Evolutionary conservation across 1,140 invertebrate species (phyloP).

Genomic region (Battus philenor): DNA sequence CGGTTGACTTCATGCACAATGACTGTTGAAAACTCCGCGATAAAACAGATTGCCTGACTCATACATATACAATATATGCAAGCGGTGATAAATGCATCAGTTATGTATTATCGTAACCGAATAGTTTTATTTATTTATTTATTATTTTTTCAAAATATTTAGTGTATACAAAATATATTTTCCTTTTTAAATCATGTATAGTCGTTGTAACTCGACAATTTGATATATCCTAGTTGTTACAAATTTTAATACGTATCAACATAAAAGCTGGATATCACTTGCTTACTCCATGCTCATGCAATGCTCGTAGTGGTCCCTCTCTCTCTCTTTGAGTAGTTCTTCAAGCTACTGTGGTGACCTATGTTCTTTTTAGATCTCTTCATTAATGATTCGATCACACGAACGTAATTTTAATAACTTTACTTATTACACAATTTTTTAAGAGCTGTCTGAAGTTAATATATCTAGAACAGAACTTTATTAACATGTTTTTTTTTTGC

Average conservation of each 20-base stretch:
- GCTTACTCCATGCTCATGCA: background rate
- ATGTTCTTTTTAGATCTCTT: too few species aligned
- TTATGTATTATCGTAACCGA: background rate
- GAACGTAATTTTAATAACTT: too few species aligned
- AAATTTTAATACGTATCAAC: slow-evolving; percentile 20
- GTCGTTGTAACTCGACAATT: background rate
- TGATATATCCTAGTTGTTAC: background rate
- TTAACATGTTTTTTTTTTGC: too few species aligned
- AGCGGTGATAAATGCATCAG: slow-evolving; percentile 2
- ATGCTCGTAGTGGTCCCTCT: too few species aligned
- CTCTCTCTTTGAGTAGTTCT: too few species aligned
- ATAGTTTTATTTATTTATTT: too few species aligned
- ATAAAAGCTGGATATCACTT: slow-evolving; percentile 8
- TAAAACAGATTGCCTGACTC: slow-evolving; percentile 33
- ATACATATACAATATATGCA: slow-evolving; percentile 36
- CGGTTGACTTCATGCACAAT: slow-evolving; percentile 37
- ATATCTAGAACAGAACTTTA: too few species aligned
- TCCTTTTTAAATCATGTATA: background rate
- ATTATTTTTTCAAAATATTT: too few species aligned
- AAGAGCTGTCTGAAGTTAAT: too few species aligned
- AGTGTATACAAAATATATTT: background rate
- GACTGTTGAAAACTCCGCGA: slow-evolving; percentile 36
- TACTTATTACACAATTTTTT: too few species aligned
- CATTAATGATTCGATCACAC: too few species aligned
- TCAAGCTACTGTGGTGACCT: too few species aligned